phyloP scores from a whole-genome alignment of 2,797 vertebrate genomes.

The Squalus acanthias region DNA sequence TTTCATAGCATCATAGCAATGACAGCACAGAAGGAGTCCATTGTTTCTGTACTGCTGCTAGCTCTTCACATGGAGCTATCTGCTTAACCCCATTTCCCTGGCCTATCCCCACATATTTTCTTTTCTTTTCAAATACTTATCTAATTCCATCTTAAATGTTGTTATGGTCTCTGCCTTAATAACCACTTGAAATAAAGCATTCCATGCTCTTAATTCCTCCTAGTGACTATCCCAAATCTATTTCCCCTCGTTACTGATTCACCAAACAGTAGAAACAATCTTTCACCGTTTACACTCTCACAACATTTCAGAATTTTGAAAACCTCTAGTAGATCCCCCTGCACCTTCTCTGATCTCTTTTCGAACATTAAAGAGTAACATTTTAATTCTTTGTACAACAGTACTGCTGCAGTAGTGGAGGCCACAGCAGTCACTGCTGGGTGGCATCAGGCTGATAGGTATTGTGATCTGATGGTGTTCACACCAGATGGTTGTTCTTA shows the following conservation, averaged over 20 bases:
- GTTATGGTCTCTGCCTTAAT: not conserved
- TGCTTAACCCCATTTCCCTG: not conserved
- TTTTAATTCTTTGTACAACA: not conserved
- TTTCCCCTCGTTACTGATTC: not conserved
- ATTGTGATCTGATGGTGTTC: not conserved
- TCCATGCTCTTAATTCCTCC: not conserved
- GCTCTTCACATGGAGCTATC: not conserved
- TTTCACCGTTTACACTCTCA: not conserved
- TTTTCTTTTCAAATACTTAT: not conserved
- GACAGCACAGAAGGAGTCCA: not conserved
- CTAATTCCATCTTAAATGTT: not conserved
- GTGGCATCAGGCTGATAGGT: not conserved
- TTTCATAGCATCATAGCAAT: not conserved
- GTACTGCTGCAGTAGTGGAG: not conserved
- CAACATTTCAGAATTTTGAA: not conserved
- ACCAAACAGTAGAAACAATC: not conserved
- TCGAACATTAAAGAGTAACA: not conserved
- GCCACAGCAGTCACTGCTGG: not conserved
- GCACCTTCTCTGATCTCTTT: not conserved
- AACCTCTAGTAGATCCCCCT: not conserved
- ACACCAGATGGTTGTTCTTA: not conserved
- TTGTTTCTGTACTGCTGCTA: not conserved
- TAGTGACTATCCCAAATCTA: not conserved
- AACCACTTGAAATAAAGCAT: not conserved
- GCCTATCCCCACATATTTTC: not conserved